Evolutionary conservation across 2,797 vertebrate species (phyloP).

Genomic region (Myotis pilosus): DNA sequence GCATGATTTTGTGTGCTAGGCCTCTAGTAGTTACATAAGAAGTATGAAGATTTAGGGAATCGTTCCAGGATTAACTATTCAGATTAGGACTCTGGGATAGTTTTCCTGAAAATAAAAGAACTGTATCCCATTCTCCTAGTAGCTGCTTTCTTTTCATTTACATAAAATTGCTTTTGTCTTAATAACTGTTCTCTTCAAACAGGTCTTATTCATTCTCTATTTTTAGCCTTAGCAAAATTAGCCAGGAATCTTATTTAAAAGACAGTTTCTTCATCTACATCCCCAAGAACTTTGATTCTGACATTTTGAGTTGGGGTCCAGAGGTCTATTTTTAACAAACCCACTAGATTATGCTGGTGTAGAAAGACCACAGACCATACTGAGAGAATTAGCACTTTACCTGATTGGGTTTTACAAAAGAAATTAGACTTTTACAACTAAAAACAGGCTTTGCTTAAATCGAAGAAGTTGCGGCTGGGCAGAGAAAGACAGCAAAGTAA

Average conservation of each 20-base stretch:
- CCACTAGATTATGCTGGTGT: background rate
- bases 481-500: background rate
- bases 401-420: background rate
- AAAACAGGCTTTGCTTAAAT: slow-evolving; percentile 15
- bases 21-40: background rate
- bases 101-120: background rate
- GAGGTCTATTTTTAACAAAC: slow-evolving; percentile 10
- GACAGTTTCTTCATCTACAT: background rate
- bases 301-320: background rate
- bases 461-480: background rate
- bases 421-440: background rate
- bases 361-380: background rate
- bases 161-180: background rate
- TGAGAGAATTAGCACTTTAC: background rate
- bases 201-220: background rate
- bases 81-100: background rate
- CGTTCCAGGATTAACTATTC: background rate
- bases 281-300: background rate
- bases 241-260: background rate
- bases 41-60: background rate
- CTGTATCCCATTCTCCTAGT: background rate
- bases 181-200: background rate
- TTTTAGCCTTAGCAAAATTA: background rate
- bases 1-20: no score
- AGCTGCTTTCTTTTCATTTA: background rate